These are phyloP conservation scores for Cyphomyrmex costatus DNA, from an alignment of 1,140 invertebrate species.

Conservation along the genomic window DNA sequence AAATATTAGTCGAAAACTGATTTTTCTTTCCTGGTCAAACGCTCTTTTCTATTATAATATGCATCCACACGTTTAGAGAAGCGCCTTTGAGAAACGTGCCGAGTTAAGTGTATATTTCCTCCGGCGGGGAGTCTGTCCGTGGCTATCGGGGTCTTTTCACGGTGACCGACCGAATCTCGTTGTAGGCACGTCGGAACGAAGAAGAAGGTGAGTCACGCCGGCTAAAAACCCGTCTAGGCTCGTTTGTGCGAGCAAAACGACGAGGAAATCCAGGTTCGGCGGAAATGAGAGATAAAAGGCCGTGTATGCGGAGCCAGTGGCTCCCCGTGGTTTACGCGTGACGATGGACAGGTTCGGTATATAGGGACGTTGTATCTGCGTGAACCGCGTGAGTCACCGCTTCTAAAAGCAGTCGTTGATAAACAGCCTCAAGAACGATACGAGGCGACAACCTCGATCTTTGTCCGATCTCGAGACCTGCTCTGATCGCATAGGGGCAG, in stretches of 20 bases:
- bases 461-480: not conserved
- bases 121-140: not conserved
- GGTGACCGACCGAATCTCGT: conserved; percentile 61
- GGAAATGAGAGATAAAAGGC: conserved; percentile 64
- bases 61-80: not conserved
- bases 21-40: not conserved
- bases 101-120: conserved; percentile 6
- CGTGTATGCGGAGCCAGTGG: conserved; percentile 10
- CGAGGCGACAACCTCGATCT: conserved; percentile 5
- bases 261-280: conserved; percentile 57
- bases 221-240: conserved; percentile 60
- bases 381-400: conserved; percentile 53
- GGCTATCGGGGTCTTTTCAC: conserved; percentile 41
- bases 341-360: conserved; percentile 30
- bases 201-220: conserved; percentile 53
- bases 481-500: not conserved
- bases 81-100: not conserved
- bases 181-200: conserved; percentile 13
- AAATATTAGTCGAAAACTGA: not conserved
- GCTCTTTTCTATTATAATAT: not conserved
- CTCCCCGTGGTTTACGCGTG: conserved; percentile 38
- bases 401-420: conserved; percentile 62
- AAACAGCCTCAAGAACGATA: conserved; percentile 43
- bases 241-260: conserved; percentile 51
- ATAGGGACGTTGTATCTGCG: conserved; percentile 35